Evolutionary conservation across 2,113 vertebrate species (phyloP), one percentile per base, ranked within the genome.

Genomic region (Mola mola): DNA sequence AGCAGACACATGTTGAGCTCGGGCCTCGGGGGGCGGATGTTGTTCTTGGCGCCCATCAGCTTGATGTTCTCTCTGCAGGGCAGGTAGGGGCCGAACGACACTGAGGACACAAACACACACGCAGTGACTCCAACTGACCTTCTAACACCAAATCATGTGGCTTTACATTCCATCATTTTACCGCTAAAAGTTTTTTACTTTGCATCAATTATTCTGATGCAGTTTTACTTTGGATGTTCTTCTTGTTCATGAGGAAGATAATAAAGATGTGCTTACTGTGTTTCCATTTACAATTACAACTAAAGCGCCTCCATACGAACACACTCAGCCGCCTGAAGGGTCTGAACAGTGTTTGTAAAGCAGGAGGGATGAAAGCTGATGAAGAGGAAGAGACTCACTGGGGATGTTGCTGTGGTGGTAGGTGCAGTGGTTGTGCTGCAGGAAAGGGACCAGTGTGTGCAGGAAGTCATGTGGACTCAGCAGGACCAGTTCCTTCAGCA

Each of bases 1-100:
- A 99, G 92, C 90, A 99, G 95, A 93, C 97, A 98, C 97, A 99
- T 98, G 87, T 98, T 99, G 84, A 99, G 96, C 57, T 99, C 97
- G 0, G 97, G 97, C 62, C 97, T 91, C 1, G 96, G 97, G 68
- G 97, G 97, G 15, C 97, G 93, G 89, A 99, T 96, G 91, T 98
- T 99, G 93, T 95, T 99, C 89, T 99, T 99, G 46, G 95, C 95
- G 82, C 96, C 97, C 94, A 98, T 96, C 88, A 99, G 93, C 89
- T 99, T 99, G 87, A 98, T 95, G 93, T 99, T 99, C 93, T 99
- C 97, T 87, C 96, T 94, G 92, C 97, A 99, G 77, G 97, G 97
- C 87, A 99, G 95, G 93, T 99, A 99, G 65, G 97, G 97, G 10
- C 97, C 97, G 75, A 98, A 95, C 48, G 97, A 98, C 97, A 99